A percentile compares a stretch with the other conserved stretches of the same genome.
Evolutionary conservation across 2,888 invertebrate species (phyloP).

Genomic region (Lasioglossum zephyrum): DNA sequence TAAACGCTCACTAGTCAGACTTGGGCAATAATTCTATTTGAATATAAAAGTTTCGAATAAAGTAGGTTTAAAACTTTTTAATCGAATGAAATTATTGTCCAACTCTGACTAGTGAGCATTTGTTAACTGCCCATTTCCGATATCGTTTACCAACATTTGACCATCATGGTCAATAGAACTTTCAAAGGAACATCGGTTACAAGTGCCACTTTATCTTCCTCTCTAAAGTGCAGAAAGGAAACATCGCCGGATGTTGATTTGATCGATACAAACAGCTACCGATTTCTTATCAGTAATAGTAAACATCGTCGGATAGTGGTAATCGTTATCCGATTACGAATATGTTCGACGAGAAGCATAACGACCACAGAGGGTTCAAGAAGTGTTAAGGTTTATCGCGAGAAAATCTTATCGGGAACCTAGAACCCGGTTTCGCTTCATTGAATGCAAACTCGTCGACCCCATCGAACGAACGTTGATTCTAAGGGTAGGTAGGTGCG

Average conservation of each 20-base stretch:
- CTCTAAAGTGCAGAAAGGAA: neutral
- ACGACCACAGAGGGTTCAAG: slow-evolving; percentile 28
- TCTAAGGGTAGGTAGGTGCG: slow-evolving; percentile 21
- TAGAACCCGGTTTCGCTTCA: slow-evolving; percentile 22
- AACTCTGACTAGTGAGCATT: too few species aligned
- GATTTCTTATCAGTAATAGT: slow-evolving; percentile 43
- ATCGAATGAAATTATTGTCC: too few species aligned
- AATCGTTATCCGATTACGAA: slow-evolving; percentile 42
- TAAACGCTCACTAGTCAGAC: too few species aligned
- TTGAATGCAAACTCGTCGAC: slow-evolving; percentile 54
- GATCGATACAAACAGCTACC: slow-evolving; percentile 14
- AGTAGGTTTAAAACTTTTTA: too few species aligned
- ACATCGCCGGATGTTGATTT: neutral
- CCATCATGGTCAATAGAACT: neutral
- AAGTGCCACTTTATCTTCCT: neutral
- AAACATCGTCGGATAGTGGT: slow-evolving; percentile 44
- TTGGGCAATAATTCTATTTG: too few species aligned
- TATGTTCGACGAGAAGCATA: slow-evolving; percentile 27
- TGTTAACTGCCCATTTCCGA: neutral
- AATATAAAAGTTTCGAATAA: too few species aligned
- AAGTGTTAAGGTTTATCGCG: slow-evolving; percentile 49
- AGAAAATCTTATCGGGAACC: slow-evolving; percentile 29
- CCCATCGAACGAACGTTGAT: slow-evolving; percentile 32
- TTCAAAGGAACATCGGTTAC: neutral
- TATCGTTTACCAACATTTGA: neutral